Percentiles rank a stretch among this genome's conserved stretches.
Evolutionary conservation across 2,888 invertebrate genomes (phyloP).

Genomic region (Linyphia triangularis): DNA sequence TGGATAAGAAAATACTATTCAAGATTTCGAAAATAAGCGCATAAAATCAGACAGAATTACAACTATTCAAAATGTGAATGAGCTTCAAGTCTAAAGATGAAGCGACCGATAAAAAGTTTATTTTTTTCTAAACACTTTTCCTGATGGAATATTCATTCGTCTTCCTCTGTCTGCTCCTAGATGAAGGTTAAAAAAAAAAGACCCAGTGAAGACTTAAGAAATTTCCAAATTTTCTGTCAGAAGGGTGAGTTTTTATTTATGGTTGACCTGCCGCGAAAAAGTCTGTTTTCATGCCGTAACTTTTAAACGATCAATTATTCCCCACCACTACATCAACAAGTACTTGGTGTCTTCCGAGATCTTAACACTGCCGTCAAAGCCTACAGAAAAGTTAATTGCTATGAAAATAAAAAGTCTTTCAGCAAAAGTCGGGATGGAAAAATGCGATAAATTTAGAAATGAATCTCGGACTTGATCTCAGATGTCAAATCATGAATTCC

Average conservation of each 20-base stretch:
- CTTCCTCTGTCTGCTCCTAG: background rate
- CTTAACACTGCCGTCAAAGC: background rate
- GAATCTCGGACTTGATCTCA: conserved; percentile 25
- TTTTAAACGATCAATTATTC: conserved; percentile 32
- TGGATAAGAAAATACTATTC: background rate
- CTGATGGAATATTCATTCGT: background rate
- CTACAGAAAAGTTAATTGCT: background rate
- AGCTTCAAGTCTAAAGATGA: background rate
- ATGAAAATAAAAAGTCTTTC: conserved; percentile 47
- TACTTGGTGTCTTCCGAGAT: conserved; percentile 18
- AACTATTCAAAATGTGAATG: conserved; percentile 17
- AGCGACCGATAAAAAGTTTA: background rate
- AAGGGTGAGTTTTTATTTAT: background rate
- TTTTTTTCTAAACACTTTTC: background rate
- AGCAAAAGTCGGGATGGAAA: background rate
- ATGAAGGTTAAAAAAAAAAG: background rate
- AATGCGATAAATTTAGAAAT: conserved; percentile 47
- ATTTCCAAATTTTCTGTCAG: background rate
- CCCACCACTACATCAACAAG: conserved; percentile 30
- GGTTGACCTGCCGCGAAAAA: background rate
- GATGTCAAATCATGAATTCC: conserved; percentile 14
- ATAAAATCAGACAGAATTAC: background rate
- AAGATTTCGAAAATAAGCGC: background rate
- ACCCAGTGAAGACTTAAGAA: background rate
- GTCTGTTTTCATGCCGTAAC: conserved; percentile 1